Base-by-base conservation (phyloP, 2,113 vertebrate genomes). In the Trichechus manatus region DNA sequence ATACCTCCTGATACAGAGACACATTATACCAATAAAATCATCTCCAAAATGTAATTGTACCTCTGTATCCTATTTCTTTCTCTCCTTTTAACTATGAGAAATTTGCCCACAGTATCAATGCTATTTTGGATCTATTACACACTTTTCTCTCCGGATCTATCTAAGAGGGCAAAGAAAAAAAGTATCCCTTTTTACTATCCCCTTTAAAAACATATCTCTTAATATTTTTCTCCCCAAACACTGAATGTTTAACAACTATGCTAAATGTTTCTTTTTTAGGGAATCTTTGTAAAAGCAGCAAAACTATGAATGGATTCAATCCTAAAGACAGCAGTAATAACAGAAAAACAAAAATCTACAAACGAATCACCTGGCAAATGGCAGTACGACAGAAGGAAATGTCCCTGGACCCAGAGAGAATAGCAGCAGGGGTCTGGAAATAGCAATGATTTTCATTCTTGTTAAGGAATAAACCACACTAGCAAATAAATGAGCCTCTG, bases 251-350 rank as follows among this genome's bases (percentile, higher is more conserved):
- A 56, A 23, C 6, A 33, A 29, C 5, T 6, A 31, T 15, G 14
- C 3, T 68, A 47, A 53, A 27, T 33, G 11, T 50, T 94, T 53
- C 11, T 84, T 59, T 66, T 42, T 68, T 19, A 39, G 6, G 20
- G 27, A 56, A 11, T 27, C 39, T 74, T 77, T 75, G 3, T 66
- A 68, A 91, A 27, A 66, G 25, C 25, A 93, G 14, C 7, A 42
- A 23, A 81, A 15, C 31, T 47, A 2, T 90, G 74, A 95, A 50
- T 87, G 59, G 23, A 72, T 75, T 95, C 63, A 89, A 44, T 90
- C 19, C 66, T 75, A 31, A 47, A 61, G 64, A 68, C 44, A 86
- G 82, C 3, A 29, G 1, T 27, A 59, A 47, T n/a, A 56, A 50
- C 5, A 70, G 31, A 64, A 92, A 87, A 88, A 42, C 42, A 89